Percentiles rank a stretch among this genome's conserved stretches.
These are phyloP conservation scores for Idaea aversata DNA, from an alignment of 2,888 invertebrate genomes.

Conservation along the genomic window DNA sequence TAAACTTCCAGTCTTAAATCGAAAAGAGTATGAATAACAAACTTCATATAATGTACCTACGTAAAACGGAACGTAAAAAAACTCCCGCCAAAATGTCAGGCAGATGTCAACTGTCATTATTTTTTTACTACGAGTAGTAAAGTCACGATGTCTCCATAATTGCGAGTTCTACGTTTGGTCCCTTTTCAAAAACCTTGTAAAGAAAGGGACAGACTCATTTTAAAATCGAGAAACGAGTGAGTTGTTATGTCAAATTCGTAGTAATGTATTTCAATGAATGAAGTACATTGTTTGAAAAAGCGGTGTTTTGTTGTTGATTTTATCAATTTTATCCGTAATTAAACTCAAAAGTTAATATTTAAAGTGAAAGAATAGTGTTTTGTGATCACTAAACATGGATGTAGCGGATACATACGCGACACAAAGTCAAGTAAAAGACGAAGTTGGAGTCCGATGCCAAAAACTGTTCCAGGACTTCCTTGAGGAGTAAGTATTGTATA, in stretches of 20 bases:
- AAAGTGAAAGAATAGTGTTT: neutral
- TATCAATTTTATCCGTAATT: neutral
- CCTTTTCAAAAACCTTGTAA: neutral
- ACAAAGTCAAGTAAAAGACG: constrained; percentile 90
- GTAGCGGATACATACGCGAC: constrained; percentile 88
- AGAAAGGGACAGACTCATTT: neutral
- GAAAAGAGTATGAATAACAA: too few relatives aligned
- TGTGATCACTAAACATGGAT: constrained; percentile 77
- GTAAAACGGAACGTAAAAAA: neutral
- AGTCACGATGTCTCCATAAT: neutral
- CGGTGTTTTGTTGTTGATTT: neutral
- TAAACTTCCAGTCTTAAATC: too few relatives aligned
- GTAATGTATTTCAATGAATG: neutral
- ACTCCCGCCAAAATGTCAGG: neutral
- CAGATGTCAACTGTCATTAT: neutral
- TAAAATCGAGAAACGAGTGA: neutral
- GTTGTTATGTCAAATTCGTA: neutral
- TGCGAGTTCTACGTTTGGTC: neutral
- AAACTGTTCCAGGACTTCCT: constrained; percentile 98
- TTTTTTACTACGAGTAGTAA: neutral
- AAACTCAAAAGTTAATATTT: neutral
- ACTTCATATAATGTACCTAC: neutral
- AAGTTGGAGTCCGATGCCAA: constrained; percentile 95
- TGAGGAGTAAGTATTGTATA: constrained; percentile 87
- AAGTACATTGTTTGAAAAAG: neutral